Base-by-base conservation (phyloP, 2,888 invertebrate species). In the Mycogona germanica region DNA sequence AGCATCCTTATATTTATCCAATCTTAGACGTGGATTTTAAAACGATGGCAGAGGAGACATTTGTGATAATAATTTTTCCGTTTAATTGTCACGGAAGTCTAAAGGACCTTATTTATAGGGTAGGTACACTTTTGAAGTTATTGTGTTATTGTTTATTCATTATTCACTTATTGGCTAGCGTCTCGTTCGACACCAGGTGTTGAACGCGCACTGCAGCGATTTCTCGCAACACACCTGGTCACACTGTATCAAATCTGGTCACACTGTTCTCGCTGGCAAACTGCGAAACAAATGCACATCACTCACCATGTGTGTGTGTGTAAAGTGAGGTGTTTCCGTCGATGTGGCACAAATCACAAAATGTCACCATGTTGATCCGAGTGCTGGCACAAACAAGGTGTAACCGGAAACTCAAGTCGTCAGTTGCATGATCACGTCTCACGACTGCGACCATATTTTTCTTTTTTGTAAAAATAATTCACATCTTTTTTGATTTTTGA, bases 1-100 rank as follows among this genome's bases (percentile, higher is more conserved):
- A 92, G 68, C 92, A 93, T 71, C 92, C 93, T 0, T 92, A 91
- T 68, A 85, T 93, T 60, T 88, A 86, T 71, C 92, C 92, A 0
- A 82, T 91, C 26, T 73, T 89, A 62, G 88, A 91, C 66, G 74
- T 92, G 60, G 88, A 88, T 64, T 81, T 91, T 66, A 65, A 70
- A 40, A 71, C 73, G 55, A 69, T 72, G 55, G 67, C 72, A 38
- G 68, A 68, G 45, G 67, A 68, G 56, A 64, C 64, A 41, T 68
- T 84, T 80, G 62, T 68, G 28, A 78, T 88, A 55, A 75, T 86
- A 26, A 81, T 92, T 3, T 79, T 85, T 63, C 91, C 91, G 0
- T 81, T 87, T 62, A 88, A 87, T 68, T 78, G 81, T 29, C 76
- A 80, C 59, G 92, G 92, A 49, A 89, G 88, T 64, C 74, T 93